Conservation (phyloP, 2,797 vertebrate species). For the Chloroceryle amazona region DNA sequence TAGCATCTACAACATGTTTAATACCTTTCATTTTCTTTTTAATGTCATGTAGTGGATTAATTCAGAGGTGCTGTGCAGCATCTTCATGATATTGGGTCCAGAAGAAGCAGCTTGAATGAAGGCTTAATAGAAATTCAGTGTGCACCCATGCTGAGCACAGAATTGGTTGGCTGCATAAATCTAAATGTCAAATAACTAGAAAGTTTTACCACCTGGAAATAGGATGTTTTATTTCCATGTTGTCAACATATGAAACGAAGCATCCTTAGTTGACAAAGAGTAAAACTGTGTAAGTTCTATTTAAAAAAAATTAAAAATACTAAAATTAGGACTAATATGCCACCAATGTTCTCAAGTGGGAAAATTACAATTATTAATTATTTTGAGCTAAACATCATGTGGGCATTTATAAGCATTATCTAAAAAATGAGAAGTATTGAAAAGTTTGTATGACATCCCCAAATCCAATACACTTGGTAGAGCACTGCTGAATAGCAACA, state of each 20-base stretch:
- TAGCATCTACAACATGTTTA: background rate
- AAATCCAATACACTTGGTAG: background rate
- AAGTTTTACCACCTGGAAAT: conserved; percentile 9
- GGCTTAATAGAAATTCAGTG: conserved; percentile 17
- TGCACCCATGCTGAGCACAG: conserved; percentile 11
- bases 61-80: background rate
- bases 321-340: background rate
- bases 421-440: background rate
- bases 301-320: background rate
- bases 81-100: background rate
- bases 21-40: background rate
- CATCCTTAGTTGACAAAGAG: background rate
- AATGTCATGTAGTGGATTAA: background rate
- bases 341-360: background rate
- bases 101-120: conserved; percentile 18
- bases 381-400: conserved; percentile 19
- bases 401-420: background rate
- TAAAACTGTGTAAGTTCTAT: background rate
- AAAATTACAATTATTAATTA: conserved; percentile 19
- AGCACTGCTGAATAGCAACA: background rate
- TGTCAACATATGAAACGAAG: background rate
- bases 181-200: conserved; percentile 44
- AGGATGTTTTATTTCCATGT: background rate
- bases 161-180: conserved; percentile 11
- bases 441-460: background rate